phyloP scores from a whole-genome alignment of 1,140 invertebrate species.

The Sminthurinus signatus region DNA sequence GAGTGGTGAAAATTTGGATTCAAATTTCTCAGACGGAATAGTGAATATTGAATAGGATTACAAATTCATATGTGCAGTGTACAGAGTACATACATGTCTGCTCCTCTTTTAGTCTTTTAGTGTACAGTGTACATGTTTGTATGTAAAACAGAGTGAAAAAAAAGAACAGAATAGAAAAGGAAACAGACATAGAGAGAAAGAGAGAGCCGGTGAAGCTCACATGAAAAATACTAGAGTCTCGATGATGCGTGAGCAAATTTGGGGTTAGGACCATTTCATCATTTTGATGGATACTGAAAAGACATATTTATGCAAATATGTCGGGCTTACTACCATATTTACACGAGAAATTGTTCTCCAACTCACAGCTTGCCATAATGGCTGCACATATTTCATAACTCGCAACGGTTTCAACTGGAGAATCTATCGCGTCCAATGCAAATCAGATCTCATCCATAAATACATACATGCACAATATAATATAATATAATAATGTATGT shows the following conservation, averaged over 20 bases:
- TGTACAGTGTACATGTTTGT: too few species aligned
- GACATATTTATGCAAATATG: conserved; percentile 42
- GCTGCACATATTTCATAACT: conserved; percentile 39
- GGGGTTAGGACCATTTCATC: conserved; percentile 39
- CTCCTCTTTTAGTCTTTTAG: too few species aligned
- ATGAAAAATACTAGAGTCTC: conserved; percentile 35
- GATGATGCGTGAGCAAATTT: conserved; percentile 39
- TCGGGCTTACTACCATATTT: conserved; percentile 38
- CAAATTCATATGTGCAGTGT: too few species aligned
- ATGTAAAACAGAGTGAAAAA: neutral
- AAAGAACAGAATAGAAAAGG: neutral
- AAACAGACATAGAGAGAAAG: neutral
- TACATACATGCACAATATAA: conserved; percentile 8
- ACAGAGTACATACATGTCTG: too few species aligned
- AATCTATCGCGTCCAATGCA: conserved; percentile 40
- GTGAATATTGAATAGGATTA: too few species aligned
- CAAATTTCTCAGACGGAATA: neutral
- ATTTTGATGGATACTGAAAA: conserved; percentile 41
- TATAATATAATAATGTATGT: too few species aligned
- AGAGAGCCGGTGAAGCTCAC: conserved; percentile 10
- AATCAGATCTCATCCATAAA: conserved; percentile 30
- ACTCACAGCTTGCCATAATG: conserved; percentile 39
- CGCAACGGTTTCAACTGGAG: conserved; percentile 23
- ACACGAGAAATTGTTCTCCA: conserved; percentile 37
- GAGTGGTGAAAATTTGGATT: neutral